Evolutionary conservation across 2,888 invertebrate genomes (phyloP).

Genomic region (Prionchulus punctatus): DNA sequence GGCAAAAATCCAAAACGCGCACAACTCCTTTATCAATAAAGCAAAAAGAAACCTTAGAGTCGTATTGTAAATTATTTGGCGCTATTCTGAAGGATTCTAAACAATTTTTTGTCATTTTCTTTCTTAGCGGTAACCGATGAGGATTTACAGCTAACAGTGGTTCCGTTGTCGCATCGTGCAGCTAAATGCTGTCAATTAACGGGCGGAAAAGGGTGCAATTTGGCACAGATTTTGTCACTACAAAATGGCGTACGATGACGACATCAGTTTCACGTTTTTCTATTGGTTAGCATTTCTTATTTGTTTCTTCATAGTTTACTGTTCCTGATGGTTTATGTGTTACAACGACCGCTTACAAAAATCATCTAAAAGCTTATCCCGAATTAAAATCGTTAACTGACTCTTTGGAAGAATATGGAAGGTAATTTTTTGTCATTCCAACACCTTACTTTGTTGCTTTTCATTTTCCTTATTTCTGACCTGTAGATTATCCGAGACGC

Average conservation of each 20-base stretch:
- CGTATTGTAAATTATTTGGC: too few species aligned
- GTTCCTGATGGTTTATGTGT: conserved; percentile 57
- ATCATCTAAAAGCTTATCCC: conserved; percentile 40
- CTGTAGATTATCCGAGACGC: too few species aligned
- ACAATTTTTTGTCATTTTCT: too few species aligned
- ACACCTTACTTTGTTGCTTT: too few species aligned
- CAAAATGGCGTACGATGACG: background rate
- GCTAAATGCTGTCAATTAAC: background rate
- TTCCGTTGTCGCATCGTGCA: background rate
- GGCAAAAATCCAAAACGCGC: too few species aligned
- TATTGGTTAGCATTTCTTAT: background rate
- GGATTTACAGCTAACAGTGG: too few species aligned
- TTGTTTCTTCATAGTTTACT: conserved; percentile 39
- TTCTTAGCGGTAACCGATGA: too few species aligned
- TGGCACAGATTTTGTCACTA: background rate
- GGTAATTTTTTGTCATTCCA: too few species aligned
- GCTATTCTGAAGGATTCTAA: too few species aligned
- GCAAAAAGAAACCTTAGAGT: too few species aligned
- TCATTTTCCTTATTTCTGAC: too few species aligned
- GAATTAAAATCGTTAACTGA: background rate
- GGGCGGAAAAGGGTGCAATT: background rate
- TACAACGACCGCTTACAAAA: conserved; percentile 47
- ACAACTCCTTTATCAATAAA: too few species aligned
- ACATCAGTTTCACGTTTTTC: background rate
- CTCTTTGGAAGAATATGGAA: background rate